A percentile compares a stretch with the other conserved stretches of the same genome.
Evolutionary conservation across 1,140 invertebrate species (phyloP).

Genomic region (Trichogramma pretiosum): DNA sequence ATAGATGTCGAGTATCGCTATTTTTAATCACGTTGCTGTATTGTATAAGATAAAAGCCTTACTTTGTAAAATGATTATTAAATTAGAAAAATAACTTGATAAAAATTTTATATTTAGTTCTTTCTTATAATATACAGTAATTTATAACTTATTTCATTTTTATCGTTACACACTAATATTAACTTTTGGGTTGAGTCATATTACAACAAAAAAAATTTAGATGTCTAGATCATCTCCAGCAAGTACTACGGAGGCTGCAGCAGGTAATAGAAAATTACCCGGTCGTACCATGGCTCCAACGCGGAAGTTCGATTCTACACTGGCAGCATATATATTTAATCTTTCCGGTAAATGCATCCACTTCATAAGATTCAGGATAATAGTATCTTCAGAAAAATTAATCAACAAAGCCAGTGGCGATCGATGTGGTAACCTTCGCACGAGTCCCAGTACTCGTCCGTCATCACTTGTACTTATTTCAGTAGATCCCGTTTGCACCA

Average conservation of each 20-base stretch:
- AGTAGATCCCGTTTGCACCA: conserved; percentile 32
- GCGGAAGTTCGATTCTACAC: conserved; percentile 15
- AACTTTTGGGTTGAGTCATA: background rate
- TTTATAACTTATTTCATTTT: background rate
- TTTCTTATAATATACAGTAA: too few species aligned
- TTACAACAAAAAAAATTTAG: background rate
- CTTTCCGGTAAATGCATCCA: conserved; percentile 23
- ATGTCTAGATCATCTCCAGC: background rate
- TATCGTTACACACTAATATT: background rate
- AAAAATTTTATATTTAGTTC: too few species aligned
- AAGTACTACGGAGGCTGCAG: conserved; percentile 23
- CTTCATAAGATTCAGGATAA: conserved; percentile 19
- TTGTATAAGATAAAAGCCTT: too few species aligned
- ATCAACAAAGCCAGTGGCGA: conserved; percentile 26
- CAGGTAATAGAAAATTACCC: conserved; percentile 14
- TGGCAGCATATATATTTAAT: conserved; percentile 18
- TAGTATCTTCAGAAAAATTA: conserved; percentile 20
- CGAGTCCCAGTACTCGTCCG: conserved; percentile 33
- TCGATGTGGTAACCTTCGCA: too few species aligned
- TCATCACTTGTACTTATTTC: conserved; percentile 34
- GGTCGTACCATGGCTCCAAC: conserved; percentile 15
- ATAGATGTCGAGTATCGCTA: too few species aligned
- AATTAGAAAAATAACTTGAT: too few species aligned
- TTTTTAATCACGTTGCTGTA: too few species aligned
- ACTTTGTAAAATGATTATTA: too few species aligned